Evolutionary conservation across 2,888 invertebrate genomes (phyloP).

Genomic region (Dendrolimus pini): DNA sequence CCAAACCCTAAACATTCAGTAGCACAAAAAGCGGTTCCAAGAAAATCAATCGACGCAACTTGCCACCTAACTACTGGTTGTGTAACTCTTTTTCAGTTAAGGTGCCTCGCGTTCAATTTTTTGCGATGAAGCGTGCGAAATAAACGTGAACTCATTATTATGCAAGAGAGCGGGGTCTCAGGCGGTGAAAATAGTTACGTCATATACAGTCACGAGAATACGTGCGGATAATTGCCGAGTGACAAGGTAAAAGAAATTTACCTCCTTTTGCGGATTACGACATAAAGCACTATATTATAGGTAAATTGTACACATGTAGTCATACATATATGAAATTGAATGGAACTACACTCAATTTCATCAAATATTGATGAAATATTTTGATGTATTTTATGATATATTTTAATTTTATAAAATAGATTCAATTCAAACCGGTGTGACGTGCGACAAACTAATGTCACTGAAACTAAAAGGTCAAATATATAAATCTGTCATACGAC

Average conservation of each 20-base stretch:
- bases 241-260: constrained; percentile 21
- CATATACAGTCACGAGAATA: constrained; percentile 33
- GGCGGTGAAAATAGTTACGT: constrained; percentile 41
- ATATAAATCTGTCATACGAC: too few species aligned
- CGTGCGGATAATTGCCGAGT: constrained; percentile 19
- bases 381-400: too few species aligned
- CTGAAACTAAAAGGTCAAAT: too few species aligned
- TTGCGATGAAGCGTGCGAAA: constrained; percentile 35
- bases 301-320: too few species aligned
- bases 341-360: too few species aligned
- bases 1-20: not conserved
- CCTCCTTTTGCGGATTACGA: constrained; percentile 13
- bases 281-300: not conserved
- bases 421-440: too few species aligned
- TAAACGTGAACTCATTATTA: constrained; percentile 38
- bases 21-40: not conserved
- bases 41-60: not conserved
- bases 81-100: constrained; percentile 20
- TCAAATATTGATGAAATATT: too few species aligned
- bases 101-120: constrained; percentile 17
- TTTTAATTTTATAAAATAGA: too few species aligned
- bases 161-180: constrained; percentile 31
- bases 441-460: too few species aligned
- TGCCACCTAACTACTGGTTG: constrained; percentile 12
- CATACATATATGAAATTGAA: too few species aligned